Base-by-base conservation (phyloP, 2,888 invertebrate genomes). In the Gari tellinella region DNA sequence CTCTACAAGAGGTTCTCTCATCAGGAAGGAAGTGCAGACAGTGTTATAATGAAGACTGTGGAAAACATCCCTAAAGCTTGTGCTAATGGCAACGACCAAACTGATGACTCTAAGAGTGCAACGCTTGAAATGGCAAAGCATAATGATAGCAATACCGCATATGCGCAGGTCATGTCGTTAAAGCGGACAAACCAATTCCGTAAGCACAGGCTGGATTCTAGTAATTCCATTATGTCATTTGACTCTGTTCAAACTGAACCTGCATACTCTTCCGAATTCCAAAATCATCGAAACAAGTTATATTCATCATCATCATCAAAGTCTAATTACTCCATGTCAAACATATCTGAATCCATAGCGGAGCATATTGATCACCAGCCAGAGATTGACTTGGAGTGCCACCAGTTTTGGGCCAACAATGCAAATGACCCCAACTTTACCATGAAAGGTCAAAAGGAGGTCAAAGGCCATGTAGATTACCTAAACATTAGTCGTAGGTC, bases 171-270 rank as follows among this genome's bases (percentile, higher is more conserved):
- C 23, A 49, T 63, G 41, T 57, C 51, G 43, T 23, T 14, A 3
- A 73, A 62, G 31, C 62, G 62, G 40, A 21, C 63, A 0, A 45
- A 25, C 0, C 41, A 49, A 17, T 53, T 55, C 40, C 64, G 66
- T 26, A 75, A 79, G 56, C 63, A 64, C 21, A 56, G 79, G 37
- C 66, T 79, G 5, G 75, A 72, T 48, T 79, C 79, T 14, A 53
- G 69, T 45, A 75, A 65, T 46, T 79, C 79, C 23, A 52, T 67
- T 19, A 69, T 72, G 62, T 79, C 79, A 21, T 69, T 79, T 66
- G 79, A 79, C 57, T 79, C 79, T 15, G 75, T 75, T 21, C 79
- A 79, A 25, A 79, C 79, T 17, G 79, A 79, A 49, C 79, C 79
- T 15, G 63, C 66, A 4, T 72, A 72, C 46, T 46, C 48, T 8